Evolutionary conservation across 1,140 invertebrate species (phyloP).

Genomic region (Glomeris maerens): DNA sequence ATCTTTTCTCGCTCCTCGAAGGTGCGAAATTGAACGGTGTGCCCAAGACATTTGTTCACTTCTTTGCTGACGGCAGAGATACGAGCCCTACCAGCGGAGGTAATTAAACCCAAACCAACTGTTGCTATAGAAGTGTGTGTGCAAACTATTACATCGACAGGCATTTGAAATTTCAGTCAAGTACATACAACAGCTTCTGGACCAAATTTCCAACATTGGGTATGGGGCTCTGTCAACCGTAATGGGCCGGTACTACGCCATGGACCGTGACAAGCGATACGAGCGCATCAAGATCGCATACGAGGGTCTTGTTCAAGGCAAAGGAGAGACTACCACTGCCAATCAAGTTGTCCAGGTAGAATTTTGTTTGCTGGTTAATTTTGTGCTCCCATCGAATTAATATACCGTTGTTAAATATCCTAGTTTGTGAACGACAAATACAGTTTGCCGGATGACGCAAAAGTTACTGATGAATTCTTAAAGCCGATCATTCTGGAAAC

Average conservation of each 20-base stretch:
- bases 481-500: conserved; percentile 33
- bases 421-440: conserved; percentile 20
- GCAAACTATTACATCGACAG: not conserved
- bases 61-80: conserved; percentile 37
- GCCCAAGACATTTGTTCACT: conserved; percentile 33
- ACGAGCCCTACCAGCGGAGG: conserved; percentile 33
- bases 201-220: conserved; percentile 14
- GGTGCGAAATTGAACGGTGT: conserved; percentile 30
- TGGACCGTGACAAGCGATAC: conserved; percentile 38
- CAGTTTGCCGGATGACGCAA: conserved; percentile 19
- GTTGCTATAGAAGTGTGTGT: not conserved
- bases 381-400: not conserved
- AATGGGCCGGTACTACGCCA: conserved; percentile 37
- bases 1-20: conserved; percentile 32
- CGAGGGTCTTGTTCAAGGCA: conserved; percentile 33
- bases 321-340: conserved; percentile 25
- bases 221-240: conserved; percentile 35
- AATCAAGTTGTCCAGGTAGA: conserved; percentile 26
- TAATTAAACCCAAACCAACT: conserved; percentile 7
- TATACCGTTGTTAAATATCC: not conserved
- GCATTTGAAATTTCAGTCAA: conserved; percentile 2
- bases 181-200: conserved; percentile 15
- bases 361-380: not conserved
- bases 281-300: conserved; percentile 35
- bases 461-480: conserved; percentile 36